Conservation (phyloP, 1,140 invertebrate species). For the Aphis craccivora region DNA sequence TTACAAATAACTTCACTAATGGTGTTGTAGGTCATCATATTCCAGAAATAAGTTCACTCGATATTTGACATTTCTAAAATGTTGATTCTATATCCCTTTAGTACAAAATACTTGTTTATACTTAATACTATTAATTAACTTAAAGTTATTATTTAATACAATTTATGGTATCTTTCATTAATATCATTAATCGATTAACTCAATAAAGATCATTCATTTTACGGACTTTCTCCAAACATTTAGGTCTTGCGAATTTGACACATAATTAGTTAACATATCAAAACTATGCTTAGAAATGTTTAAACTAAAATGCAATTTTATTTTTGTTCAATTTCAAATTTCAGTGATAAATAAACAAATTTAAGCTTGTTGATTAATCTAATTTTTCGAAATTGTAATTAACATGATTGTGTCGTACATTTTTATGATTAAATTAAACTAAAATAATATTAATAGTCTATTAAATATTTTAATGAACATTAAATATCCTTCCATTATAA, state of each 20-base stretch:
- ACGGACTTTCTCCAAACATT: too few species aligned
- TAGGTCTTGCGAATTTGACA: neutral
- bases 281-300: neutral
- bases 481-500: neutral
- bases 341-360: neutral
- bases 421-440: neutral
- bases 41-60: neutral
- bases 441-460: neutral
- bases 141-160: too few species aligned
- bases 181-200: too few species aligned
- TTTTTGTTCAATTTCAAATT: too few species aligned
- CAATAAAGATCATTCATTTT: neutral
- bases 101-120: neutral
- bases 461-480: neutral
- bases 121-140: neutral
- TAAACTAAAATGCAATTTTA: neutral
- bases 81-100: neutral
- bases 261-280: neutral
- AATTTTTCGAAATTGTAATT: neutral
- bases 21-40: slow-evolving; percentile 26
- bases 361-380: neutral
- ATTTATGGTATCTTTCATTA: too few species aligned
- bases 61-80: neutral
- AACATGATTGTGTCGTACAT: neutral
- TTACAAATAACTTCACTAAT: slow-evolving; percentile 41